Base-by-base conservation (phyloP, 2,888 invertebrate genomes). In the Papilio demoleus region DNA sequence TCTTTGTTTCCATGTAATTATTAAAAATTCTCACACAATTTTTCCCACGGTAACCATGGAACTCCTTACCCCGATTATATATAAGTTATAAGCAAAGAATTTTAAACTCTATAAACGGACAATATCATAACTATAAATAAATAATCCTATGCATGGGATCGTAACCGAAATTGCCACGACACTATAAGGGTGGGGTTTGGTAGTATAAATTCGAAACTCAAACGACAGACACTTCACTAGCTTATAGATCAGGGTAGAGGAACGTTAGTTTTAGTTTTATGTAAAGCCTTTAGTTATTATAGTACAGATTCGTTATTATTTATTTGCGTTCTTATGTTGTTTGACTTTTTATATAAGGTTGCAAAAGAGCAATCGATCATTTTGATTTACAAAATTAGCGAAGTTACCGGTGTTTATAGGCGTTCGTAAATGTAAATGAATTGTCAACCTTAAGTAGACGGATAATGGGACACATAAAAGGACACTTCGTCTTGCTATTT, bases 161-260 rank as follows among this genome's bases (percentile, higher is more conserved):
- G 63, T 68, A 73, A 72, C 74, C 72, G 74, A 76, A 75, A 74
- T 77, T 77, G 77, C 72, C 78, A 76, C 77, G 77, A 75, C 65
- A 73, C 74, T 77, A 75, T 77, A 75, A 27, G 42, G 60, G 59
- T 67, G 47, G 74, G 75, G 76, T 67, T 70, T 65, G 70, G 68
- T 71, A 61, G 47, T 59, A 59, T 66, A 66, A 36, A 59, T 59
- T 53, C 42, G 11, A 22, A 24, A 22, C 22, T 27, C n/a, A 4
- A 19, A 0, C n/a, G 19, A 6, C 12, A 31, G 17, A 50, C 11
- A 38, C 6, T 14, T 64, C 53, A 64, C 36, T 64, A 36, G 4
- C 14, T 24, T 53, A 9, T 34, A 34, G 22, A 11, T 2, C n/a
- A 19, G 36, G 19, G 2, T 24, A n/a, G 34, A 19, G 22, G 58